A percentile compares a stretch with the other conserved stretches of the same genome.
These are phyloP conservation scores for Hapalemur alaotrensis DNA, from an alignment of 2,797 vertebrate genomes.

Conservation along the genomic window DNA sequence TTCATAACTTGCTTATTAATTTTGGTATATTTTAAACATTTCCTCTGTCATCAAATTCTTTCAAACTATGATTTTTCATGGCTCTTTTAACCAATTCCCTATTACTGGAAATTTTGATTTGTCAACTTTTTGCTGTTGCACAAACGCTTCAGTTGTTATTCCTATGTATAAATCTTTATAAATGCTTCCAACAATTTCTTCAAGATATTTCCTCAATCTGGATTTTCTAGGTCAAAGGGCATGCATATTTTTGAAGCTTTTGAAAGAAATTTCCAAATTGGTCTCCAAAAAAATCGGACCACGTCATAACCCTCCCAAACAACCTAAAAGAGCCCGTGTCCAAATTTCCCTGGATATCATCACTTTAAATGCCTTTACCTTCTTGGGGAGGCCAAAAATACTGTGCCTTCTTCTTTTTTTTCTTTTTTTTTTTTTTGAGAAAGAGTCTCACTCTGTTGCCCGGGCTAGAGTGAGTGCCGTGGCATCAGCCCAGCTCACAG, in stretches of 20 bases:
- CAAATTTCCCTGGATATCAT: fast-evolving
- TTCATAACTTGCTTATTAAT: too few species aligned
- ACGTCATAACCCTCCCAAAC: not conserved
- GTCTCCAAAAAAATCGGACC: not conserved
- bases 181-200: not conserved
- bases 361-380: not conserved
- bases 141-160: not conserved
- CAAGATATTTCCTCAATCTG: not conserved
- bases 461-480: too few species aligned
- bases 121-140: not conserved
- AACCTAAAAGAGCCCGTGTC: fast-evolving
- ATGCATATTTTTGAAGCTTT: not conserved
- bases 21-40: not conserved
- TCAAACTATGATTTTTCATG: not conserved
- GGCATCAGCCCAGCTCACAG: too few species aligned
- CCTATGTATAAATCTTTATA: not conserved
- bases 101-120: not conserved
- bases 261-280: not conserved
- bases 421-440: too few species aligned
- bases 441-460: too few species aligned
- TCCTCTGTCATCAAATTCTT: not conserved
- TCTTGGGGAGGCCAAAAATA: not conserved
- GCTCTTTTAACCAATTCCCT: not conserved
- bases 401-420: not conserved
- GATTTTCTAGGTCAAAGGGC: not conserved